phyloP scores from a whole-genome alignment of 1,140 invertebrate genomes.

The Bombus ignitus region DNA sequence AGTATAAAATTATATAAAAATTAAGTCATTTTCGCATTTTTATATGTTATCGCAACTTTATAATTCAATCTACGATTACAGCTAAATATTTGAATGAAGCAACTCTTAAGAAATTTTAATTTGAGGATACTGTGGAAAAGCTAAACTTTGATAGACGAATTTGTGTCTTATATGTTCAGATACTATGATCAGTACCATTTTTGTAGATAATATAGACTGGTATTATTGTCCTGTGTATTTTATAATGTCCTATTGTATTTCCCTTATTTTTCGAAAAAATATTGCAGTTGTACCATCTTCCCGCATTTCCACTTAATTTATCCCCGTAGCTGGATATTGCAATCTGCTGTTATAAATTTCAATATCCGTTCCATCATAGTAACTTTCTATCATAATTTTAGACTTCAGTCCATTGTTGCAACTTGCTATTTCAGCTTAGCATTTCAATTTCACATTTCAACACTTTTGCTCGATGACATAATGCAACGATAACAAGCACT shows the following conservation, averaged over 20 bases:
- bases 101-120: neutral
- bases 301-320: neutral
- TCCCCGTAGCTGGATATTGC: neutral
- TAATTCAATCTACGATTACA: no score
- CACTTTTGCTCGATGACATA: neutral
- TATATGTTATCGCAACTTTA: no score
- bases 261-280: no score
- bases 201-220: no score
- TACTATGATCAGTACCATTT: neutral
- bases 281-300: neutral
- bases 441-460: neutral
- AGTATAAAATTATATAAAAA: neutral
- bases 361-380: neutral
- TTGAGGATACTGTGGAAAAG: neutral
- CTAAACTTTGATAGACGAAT: neutral
- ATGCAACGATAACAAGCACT: neutral
- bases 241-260: no score
- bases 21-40: neutral
- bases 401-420: neutral
- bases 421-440: neutral
- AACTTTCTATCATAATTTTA: neutral
- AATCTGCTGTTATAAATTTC: neutral
- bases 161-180: neutral
- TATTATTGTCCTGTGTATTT: no score
- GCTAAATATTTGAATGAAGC: no score